Percentiles rank a stretch among this genome's conserved stretches.
Evolutionary conservation across 1,140 invertebrate genomes (phyloP).

Genomic region (Sycobia sp.): DNA sequence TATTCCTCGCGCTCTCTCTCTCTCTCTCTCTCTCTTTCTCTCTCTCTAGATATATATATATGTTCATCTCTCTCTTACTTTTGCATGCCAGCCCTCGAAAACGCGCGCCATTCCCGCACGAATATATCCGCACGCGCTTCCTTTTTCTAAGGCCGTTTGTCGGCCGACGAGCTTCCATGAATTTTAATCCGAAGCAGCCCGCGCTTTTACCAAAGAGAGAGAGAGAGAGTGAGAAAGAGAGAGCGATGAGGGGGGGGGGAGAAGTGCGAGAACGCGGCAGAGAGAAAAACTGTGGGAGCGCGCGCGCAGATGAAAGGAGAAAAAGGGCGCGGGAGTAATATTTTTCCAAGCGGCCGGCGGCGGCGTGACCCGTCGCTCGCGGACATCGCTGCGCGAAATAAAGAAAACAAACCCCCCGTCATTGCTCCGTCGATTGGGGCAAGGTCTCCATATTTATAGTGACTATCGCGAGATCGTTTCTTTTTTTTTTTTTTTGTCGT

Average conservation of each 20-base stretch:
- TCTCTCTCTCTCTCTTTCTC: background rate
- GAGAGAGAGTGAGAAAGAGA: conserved; percentile 12
- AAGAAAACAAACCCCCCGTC: conserved; percentile 51
- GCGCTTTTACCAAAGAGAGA: conserved; percentile 2
- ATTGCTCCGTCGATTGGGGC: conserved; percentile 28
- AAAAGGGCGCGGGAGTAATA: conserved; percentile 40
- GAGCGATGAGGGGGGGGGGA: background rate
- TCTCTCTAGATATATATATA: no score
- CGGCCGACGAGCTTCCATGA: conserved; percentile 44
- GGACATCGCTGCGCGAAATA: conserved; percentile 39
- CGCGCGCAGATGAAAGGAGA: conserved; percentile 5
- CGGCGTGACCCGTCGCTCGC: conserved; percentile 6
- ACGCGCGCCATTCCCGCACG: no score
- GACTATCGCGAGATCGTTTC: background rate
- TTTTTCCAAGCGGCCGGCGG: conserved; percentile 42
- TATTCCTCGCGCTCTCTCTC: background rate
- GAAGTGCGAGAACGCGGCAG: background rate
- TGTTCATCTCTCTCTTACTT: no score
- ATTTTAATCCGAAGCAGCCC: conserved; percentile 48
- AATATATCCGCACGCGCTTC: background rate
- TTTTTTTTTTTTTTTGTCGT: background rate
- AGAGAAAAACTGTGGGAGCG: background rate
- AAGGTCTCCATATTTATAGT: background rate
- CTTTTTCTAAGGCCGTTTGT: conserved; percentile 37
- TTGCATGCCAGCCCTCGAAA: no score